phyloP scores from a whole-genome alignment of 1,140 invertebrate species.

The Lepidotrigona ventralis region DNA sequence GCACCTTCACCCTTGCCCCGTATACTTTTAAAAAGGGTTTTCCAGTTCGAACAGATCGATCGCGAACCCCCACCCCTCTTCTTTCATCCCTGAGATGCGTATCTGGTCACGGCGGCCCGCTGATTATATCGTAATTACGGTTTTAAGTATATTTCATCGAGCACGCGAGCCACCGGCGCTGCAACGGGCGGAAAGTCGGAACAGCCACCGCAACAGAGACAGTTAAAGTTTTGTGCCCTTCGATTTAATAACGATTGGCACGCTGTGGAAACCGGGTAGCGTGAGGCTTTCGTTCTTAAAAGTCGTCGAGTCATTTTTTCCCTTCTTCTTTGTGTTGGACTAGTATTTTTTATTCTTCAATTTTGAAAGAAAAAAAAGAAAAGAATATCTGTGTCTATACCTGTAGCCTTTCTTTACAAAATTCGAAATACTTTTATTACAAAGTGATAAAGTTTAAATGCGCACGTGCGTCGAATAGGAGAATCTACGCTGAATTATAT shows the following conservation, averaged over 20 bases:
- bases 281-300: not conserved
- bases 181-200: not conserved
- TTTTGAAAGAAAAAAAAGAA: no score
- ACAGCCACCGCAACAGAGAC: not conserved
- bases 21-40: conserved; percentile 62
- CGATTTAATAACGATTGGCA: conserved; percentile 67
- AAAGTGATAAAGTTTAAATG: not conserved
- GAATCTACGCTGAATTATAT: not conserved
- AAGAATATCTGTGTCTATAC: no score
- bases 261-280: not conserved
- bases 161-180: conserved; percentile 67
- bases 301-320: not conserved
- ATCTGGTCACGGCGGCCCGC: conserved; percentile 75
- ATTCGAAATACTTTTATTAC: not conserved
- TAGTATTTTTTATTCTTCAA: no score
- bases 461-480: not conserved
- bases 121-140: conserved; percentile 78
- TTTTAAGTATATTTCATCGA: conserved; percentile 77
- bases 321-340: no score
- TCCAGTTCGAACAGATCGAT: conserved; percentile 72
- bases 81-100: conserved; percentile 68
- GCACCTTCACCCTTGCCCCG: conserved; percentile 50
- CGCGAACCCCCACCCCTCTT: conserved; percentile 52
- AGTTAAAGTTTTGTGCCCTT: conserved; percentile 60
- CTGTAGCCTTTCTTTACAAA: not conserved